A percentile compares a stretch with the other conserved stretches of the same genome.
Conservation (phyloP, 2,113 vertebrate genomes). For the Sigmodon hispidus region DNA sequence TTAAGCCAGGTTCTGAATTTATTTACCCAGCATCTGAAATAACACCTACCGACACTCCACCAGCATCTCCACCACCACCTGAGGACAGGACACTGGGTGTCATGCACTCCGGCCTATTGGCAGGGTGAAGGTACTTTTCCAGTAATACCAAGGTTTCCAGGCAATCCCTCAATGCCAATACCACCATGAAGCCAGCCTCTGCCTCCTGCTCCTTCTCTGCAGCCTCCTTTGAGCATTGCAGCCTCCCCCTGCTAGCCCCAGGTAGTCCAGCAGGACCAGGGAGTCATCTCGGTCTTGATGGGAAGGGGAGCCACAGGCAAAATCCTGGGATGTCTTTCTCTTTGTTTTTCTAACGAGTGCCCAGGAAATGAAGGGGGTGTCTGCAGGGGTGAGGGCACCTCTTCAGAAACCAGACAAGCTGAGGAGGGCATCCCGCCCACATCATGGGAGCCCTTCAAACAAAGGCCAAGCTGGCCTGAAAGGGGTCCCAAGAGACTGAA, state of each 20-base stretch:
- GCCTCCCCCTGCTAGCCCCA: neutral
- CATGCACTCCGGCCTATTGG: neutral
- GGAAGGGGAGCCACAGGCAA: neutral
- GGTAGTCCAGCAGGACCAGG: neutral
- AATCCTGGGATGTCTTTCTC: neutral
- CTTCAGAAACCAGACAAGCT: neutral
- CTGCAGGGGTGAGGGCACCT: neutral
- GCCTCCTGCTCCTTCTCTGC: accelerated
- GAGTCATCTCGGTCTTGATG: neutral
- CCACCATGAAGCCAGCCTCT: neutral
- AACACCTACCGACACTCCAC: neutral
- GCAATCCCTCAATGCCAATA: neutral
- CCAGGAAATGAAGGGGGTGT: neutral
- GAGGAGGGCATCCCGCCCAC: neutral
- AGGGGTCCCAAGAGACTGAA: neutral
- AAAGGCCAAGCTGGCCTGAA: neutral
- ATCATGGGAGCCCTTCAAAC: neutral
- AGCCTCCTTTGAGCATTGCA: neutral
- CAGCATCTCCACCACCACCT: neutral
- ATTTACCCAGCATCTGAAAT: neutral
- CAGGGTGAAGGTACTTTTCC: neutral
- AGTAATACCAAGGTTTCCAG: neutral
- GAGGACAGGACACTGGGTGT: neutral
- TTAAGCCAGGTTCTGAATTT: neutral
- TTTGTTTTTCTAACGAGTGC: neutral